These are phyloP conservation scores for Leptonema lineaticorne DNA, from an alignment of 1,140 invertebrate species.

Conservation along the genomic window DNA sequence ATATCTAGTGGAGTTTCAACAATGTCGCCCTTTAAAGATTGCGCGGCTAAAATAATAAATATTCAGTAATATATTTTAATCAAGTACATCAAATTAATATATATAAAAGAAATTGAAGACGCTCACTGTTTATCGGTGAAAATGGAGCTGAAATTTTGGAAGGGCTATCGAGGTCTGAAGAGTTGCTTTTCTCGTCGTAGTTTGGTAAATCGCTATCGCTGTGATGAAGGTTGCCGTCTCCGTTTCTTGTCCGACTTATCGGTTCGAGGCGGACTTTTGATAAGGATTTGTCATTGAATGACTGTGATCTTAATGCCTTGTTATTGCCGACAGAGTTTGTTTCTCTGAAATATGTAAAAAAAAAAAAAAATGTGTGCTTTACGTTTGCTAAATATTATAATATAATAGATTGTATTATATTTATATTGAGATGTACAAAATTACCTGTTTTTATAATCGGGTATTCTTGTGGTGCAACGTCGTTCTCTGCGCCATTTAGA, in stretches of 20 bases:
- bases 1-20: constrained; percentile 49
- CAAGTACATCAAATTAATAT: not conserved
- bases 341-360: constrained; percentile 47
- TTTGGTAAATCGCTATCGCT: constrained; percentile 54
- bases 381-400: too few relatives aligned
- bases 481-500: constrained; percentile 67
- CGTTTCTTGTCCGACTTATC: constrained; percentile 43
- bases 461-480: constrained; percentile 50
- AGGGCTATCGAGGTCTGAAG: constrained; percentile 27
- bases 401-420: not conserved
- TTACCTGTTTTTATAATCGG: constrained; percentile 54
- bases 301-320: constrained; percentile 54
- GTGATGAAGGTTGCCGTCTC: constrained; percentile 52
- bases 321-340: constrained; percentile 47
- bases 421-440: not conserved
- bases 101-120: constrained; percentile 5
- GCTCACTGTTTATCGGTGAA: constrained; percentile 26
- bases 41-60: constrained; percentile 6
- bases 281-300: constrained; percentile 48
- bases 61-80: not conserved
- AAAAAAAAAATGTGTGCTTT: not conserved
- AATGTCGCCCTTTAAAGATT: constrained; percentile 20
- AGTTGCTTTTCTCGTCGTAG: constrained; percentile 45
- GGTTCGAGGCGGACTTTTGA: constrained; percentile 17
- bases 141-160: constrained; percentile 22